phyloP scores from a whole-genome alignment of 2,797 vertebrate species.

The Centropyge bicolor region DNA sequence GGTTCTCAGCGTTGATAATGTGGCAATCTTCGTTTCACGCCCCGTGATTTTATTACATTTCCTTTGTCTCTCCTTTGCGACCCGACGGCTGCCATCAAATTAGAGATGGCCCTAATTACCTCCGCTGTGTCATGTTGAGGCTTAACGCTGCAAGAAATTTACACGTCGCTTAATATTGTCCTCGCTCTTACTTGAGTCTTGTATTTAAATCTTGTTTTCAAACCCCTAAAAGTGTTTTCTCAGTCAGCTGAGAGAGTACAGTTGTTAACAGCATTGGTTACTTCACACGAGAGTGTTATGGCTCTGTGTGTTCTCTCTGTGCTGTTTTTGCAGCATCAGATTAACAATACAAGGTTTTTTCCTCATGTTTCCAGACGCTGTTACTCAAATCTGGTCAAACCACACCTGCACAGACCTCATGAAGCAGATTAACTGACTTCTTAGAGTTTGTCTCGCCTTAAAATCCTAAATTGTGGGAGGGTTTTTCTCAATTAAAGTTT shows the following conservation, averaged over 20 bases:
- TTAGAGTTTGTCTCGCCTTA: not conserved
- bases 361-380: not conserved
- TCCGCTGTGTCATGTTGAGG: constrained; percentile 63
- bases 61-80: constrained; percentile 52
- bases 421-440: not conserved
- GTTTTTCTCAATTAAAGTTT: not conserved
- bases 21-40: constrained; percentile 76
- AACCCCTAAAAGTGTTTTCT: not conserved
- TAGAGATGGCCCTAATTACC: constrained; percentile 66
- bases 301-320: not conserved
- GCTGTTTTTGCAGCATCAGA: not conserved
- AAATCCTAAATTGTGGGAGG: not conserved
- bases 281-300: not conserved
- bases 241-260: not conserved
- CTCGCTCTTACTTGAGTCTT: not conserved
- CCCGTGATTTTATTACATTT: constrained; percentile 73
- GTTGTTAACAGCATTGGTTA: not conserved
- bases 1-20: constrained; percentile 66
- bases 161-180: not conserved
- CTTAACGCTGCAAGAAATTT: constrained; percentile 27
- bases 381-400: not conserved
- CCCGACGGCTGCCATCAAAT: constrained; percentile 47
- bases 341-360: not conserved
- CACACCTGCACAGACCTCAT: too few relatives aligned
- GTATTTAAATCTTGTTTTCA: not conserved